Conservation (phyloP, 2,888 invertebrate genomes). For the Himalopsyche japonica region DNA sequence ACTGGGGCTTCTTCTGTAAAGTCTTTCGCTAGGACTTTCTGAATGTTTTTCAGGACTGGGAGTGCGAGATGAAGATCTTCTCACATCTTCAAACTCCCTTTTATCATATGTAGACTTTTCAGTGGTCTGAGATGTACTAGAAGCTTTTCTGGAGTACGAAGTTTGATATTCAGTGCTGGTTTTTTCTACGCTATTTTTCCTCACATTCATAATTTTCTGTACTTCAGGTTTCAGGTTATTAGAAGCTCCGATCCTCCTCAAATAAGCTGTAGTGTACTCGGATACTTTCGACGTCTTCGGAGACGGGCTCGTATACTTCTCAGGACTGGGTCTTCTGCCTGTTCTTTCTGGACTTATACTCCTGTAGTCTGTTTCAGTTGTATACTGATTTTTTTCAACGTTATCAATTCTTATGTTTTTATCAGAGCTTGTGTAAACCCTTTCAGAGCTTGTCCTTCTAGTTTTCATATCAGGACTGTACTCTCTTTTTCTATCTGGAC, state of each 20-base stretch:
- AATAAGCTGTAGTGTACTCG: constrained; percentile 57
- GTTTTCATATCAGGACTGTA: constrained; percentile 2
- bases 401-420: background rate
- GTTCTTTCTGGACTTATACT: constrained; percentile 44
- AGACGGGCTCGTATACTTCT: constrained; percentile 52
- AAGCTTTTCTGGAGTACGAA: constrained; percentile 24
- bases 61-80: constrained; percentile 45
- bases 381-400: background rate
- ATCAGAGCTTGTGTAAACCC: background rate
- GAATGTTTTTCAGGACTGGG: constrained; percentile 30
- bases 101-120: constrained; percentile 41
- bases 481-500: constrained; percentile 6
- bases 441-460: background rate
- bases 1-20: constrained; percentile 49
- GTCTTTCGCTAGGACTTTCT: constrained; percentile 43
- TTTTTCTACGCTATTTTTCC: constrained; percentile 34
- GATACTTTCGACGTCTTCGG: constrained; percentile 53
- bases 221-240: constrained; percentile 38
- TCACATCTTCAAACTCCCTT: background rate
- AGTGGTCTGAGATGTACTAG: constrained; percentile 32
- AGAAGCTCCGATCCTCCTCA: constrained; percentile 53
- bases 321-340: constrained; percentile 52
- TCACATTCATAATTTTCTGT: constrained; percentile 40
- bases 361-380: constrained; percentile 2
- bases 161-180: constrained; percentile 17